Percentiles rank a stretch among this genome's conserved stretches.
phyloP scores from a whole-genome alignment of 1,140 invertebrate species.

The Drosophila prosaltans region DNA sequence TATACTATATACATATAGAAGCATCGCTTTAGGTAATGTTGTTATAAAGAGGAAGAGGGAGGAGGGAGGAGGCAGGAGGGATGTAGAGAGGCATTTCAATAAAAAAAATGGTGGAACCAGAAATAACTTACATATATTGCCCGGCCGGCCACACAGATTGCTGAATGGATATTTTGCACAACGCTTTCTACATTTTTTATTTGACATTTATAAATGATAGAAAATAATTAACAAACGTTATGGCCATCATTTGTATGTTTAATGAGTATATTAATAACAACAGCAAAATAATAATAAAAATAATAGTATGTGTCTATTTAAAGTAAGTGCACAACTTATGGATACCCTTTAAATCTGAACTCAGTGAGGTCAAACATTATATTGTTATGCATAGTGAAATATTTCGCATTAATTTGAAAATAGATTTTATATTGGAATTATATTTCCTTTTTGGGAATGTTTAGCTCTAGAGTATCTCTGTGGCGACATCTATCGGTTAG shows the following conservation, averaged over 20 bases:
- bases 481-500: too few relatives aligned
- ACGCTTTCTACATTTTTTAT: conserved; percentile 12
- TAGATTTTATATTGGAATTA: too few relatives aligned
- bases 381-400: too few relatives aligned
- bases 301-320: too few relatives aligned
- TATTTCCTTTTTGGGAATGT: too few relatives aligned
- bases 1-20: neutral
- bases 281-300: neutral
- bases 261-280: neutral
- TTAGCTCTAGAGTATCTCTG: too few relatives aligned
- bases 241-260: neutral
- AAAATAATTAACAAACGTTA: conserved; percentile 10
- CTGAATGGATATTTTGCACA: neutral
- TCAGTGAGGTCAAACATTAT: too few relatives aligned
- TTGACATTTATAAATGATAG: conserved; percentile 10
- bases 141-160: neutral
- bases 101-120: neutral
- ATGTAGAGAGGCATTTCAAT: too few relatives aligned
- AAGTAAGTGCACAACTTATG: neutral
- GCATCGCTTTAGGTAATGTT: neutral
- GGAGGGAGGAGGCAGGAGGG: neutral
- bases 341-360: neutral
- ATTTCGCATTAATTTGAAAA: too few relatives aligned
- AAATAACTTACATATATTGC: neutral
- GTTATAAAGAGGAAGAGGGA: neutral